Evolutionary conservation across 2,888 invertebrate genomes (phyloP).

Genomic region (Epinotia nisella): DNA sequence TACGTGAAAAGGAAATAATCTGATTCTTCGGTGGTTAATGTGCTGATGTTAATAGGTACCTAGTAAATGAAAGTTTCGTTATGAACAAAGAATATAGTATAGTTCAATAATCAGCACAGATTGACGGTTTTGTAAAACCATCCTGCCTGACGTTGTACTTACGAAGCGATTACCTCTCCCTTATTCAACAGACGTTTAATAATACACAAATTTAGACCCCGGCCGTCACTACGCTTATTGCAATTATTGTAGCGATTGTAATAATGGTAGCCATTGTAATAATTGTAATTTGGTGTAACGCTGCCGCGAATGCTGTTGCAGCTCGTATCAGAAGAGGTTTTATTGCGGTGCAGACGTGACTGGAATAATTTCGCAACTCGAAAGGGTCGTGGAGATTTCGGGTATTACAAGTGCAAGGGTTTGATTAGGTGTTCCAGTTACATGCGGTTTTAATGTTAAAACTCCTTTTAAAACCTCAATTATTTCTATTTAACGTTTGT

Average conservation of each 20-base stretch:
- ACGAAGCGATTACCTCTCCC: constrained; percentile 15
- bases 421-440: constrained; percentile 36
- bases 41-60: too few relatives aligned
- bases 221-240: constrained; percentile 25
- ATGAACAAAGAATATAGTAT: too few relatives aligned
- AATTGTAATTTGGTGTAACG: constrained; percentile 32
- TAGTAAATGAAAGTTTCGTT: too few relatives aligned
- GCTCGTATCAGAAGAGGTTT: constrained; percentile 43
- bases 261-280: constrained; percentile 32
- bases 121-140: not conserved
- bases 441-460: not conserved
- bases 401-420: constrained; percentile 35
- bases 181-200: constrained; percentile 14
- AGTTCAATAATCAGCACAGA: not conserved
- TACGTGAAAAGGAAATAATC: too few relatives aligned
- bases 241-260: constrained; percentile 28
- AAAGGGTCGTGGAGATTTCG: constrained; percentile 40
- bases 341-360: constrained; percentile 42
- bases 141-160: not conserved
- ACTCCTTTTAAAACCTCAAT: not conserved
- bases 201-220: constrained; percentile 8
- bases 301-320: constrained; percentile 43
- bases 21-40: too few relatives aligned
- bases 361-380: constrained; percentile 30
- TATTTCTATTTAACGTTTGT: not conserved